These are phyloP conservation scores for Lithophane socia DNA, from an alignment of 2,888 invertebrate genomes.

Conservation along the genomic window DNA sequence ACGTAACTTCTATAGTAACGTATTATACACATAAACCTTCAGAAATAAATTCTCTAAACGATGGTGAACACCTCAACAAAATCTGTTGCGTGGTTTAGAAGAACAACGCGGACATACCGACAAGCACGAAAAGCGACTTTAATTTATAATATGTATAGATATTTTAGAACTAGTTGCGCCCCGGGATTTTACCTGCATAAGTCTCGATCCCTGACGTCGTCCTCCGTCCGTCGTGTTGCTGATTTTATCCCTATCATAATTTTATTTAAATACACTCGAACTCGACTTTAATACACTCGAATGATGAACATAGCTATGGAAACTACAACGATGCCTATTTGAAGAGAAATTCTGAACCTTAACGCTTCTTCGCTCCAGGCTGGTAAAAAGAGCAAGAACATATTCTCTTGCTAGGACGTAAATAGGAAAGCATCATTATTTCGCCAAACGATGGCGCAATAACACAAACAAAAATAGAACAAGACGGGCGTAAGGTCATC, in stretches of 20 bases:
- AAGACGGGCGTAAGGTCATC: slow-evolving; percentile 54
- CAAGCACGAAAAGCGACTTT: too few relatives aligned
- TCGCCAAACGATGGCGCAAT: slow-evolving; percentile 69
- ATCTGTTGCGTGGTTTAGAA: too few relatives aligned
- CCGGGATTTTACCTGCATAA: too few relatives aligned
- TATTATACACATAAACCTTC: too few relatives aligned
- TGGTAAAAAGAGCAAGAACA: slow-evolving; percentile 29
- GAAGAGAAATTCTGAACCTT: background rate
- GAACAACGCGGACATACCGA: too few relatives aligned
- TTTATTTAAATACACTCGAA: slow-evolving; percentile 12
- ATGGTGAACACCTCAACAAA: too few relatives aligned
- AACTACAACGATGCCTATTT: background rate
- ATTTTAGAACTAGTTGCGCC: too few relatives aligned
- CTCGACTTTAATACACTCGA: background rate
- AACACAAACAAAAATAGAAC: slow-evolving; percentile 72
- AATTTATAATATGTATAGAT: too few relatives aligned
- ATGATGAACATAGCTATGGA: background rate
- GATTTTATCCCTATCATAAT: slow-evolving; percentile 7
- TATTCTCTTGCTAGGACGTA: slow-evolving; percentile 40
- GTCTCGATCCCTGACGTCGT: slow-evolving; percentile 42
- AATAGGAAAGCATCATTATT: slow-evolving; percentile 66
- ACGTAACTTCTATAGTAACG: too few relatives aligned
- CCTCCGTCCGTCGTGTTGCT: background rate
- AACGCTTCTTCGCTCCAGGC: background rate
- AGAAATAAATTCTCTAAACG: too few relatives aligned